Conservation (phyloP, 1,140 invertebrate genomes). For the Camponotus floridanus region DNA sequence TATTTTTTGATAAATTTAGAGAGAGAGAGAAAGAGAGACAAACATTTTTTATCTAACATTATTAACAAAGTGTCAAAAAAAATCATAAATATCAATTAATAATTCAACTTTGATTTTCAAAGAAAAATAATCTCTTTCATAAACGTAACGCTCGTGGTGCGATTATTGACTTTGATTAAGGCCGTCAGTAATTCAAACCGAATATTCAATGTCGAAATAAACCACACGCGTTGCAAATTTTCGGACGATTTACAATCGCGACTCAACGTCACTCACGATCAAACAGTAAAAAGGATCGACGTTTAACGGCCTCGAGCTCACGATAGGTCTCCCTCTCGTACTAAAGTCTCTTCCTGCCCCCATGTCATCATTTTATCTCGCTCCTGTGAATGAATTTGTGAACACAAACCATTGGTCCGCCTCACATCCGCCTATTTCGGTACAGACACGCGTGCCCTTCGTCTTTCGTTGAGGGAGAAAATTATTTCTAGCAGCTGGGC, state of each 20-base stretch:
- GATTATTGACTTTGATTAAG: background rate
- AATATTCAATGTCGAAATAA: background rate
- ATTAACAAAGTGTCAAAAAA: background rate
- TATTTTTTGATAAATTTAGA: background rate
- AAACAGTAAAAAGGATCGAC: conserved; percentile 11
- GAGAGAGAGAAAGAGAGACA: too few relatives aligned
- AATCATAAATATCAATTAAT: background rate
- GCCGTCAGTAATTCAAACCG: background rate
- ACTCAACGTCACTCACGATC: background rate
- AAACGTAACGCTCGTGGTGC: background rate
- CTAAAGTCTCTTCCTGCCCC: background rate
- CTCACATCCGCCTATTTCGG: conserved; percentile 73
- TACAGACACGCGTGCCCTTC: conserved; percentile 69
- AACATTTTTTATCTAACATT: background rate
- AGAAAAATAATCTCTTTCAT: background rate
- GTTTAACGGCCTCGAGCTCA: conserved; percentile 28
- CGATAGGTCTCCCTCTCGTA: conserved; percentile 43
- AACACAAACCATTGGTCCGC: conserved; percentile 59
- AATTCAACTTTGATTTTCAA: background rate
- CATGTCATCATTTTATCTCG: conserved; percentile 45
- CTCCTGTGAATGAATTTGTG: conserved; percentile 69
- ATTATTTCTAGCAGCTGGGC: conserved; percentile 75
- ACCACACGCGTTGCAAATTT: background rate
- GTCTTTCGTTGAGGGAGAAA: conserved; percentile 73
- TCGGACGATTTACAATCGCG: background rate